Evolutionary conservation across 2,113 vertebrate genomes (phyloP), one percentile per base, ranked within the genome.

Genomic region (Hippocampus zosterae): DNA sequence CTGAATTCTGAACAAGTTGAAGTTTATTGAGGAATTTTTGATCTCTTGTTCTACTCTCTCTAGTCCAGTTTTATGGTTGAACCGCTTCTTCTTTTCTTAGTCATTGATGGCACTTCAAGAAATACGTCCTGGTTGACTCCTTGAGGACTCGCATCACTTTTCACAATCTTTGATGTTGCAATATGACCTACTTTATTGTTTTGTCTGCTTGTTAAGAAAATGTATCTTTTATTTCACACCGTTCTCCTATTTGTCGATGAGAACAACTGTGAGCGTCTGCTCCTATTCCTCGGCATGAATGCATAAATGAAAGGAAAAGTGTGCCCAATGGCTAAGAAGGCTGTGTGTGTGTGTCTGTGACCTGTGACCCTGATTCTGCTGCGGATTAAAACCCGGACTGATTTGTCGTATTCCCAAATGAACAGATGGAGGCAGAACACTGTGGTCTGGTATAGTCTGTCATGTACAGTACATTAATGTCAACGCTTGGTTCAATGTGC

Each of bases 351-450:
- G 5, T 37, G 33, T 37, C 42, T 60, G 48, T 60, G 62, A 72
- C 19, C 64, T 52, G 2, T 72, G 70, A 75, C 67, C 56, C 56
- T 16, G 21, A 9, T 15, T 72, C 15, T 13, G 66, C 19, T 66
- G 48, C 50, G 68, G 76, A 72, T 84, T 81, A 81, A 78, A 73
- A 29, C 6, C 6, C 33, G 2, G 29, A 66, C 55, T 73, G 16
- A 41, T 56, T 65, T 21, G 61, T 40, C 66, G 63, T 21, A 57
- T 82, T 71, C 71, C 29, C n/a, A 72, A n/a, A 63, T 37, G 46
- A 76, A 73, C 78, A 86, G 76, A 81, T 82, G 71, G 80, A 71
- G 27, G 65, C 9, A 8, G 50, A 21, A 37, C 44, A 66, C 52
- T 67, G 27, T 60, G 42, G 64, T 21, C 70, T 57, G 63, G 16